phyloP scores from a whole-genome alignment of 2,888 invertebrate genomes.

The Sphinx pinastri region DNA sequence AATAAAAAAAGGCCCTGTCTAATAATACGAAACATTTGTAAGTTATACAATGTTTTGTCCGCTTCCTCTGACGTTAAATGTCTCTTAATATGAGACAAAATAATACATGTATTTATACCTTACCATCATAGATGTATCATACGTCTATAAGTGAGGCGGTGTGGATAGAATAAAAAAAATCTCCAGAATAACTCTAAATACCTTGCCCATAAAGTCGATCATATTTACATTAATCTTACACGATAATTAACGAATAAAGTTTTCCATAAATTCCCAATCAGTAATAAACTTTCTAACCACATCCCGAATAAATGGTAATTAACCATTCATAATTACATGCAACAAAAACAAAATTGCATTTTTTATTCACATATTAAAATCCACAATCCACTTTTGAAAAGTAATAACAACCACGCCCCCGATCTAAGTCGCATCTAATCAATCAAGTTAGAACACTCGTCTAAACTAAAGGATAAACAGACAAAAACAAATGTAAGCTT shows the following conservation, averaged over 20 bases:
- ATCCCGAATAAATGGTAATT: constrained; percentile 20
- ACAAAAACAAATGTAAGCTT: constrained; percentile 74
- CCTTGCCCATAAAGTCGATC: not conserved
- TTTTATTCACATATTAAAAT: constrained; percentile 49
- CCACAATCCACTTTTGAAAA: constrained; percentile 54
- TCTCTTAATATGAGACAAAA: too few relatives aligned
- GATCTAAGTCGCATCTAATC: constrained; percentile 69
- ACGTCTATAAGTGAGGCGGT: too few relatives aligned
- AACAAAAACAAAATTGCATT: constrained; percentile 45
- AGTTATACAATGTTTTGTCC: too few relatives aligned
- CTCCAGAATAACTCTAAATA: too few relatives aligned
- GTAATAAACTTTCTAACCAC: not conserved
- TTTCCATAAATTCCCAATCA: constrained; percentile 1
- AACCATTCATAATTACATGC: constrained; percentile 19
- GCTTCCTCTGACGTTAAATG: too few relatives aligned
- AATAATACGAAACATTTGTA: too few relatives aligned
- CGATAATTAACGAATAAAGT: not conserved
- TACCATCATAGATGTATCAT: too few relatives aligned
- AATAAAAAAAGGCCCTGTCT: too few relatives aligned
- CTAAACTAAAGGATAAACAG: constrained; percentile 58
- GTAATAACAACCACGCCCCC: constrained; percentile 61
- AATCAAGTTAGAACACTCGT: constrained; percentile 79
- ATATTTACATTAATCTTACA: not conserved
- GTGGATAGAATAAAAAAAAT: too few relatives aligned
- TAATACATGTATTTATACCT: too few relatives aligned